phyloP scores from a whole-genome alignment of 2,888 invertebrate genomes.

The Formica aserva region DNA sequence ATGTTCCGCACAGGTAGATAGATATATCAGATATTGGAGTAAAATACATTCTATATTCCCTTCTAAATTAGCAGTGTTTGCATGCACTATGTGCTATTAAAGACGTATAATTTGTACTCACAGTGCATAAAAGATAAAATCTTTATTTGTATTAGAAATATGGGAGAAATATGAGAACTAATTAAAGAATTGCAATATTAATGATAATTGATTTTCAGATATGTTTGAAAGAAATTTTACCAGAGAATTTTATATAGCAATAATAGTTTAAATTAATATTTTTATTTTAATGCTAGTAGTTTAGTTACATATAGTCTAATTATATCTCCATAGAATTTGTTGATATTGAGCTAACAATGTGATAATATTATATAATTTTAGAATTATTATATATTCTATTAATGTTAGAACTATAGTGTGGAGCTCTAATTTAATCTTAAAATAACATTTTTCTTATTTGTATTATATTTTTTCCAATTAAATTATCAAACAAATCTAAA shows the following conservation, averaged over 20 bases:
- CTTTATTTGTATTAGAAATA: neutral
- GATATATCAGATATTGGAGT: conserved; percentile 6
- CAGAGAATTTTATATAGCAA: neutral
- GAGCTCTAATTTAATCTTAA: neutral
- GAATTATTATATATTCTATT: neutral
- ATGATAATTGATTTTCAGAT: neutral
- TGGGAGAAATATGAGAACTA: neutral
- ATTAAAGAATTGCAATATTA: neutral
- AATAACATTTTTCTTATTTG: neutral
- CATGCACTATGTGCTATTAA: neutral
- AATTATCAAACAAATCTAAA: neutral
- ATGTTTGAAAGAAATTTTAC: neutral
- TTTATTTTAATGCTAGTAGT: neutral
- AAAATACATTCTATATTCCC: neutral
- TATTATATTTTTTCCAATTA: neutral
- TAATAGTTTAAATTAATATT: neutral
- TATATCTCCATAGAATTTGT: neutral
- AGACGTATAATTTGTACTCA: neutral
- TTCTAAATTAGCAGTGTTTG: neutral
- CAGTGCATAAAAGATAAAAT: neutral
- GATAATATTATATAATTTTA: neutral
- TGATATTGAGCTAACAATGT: neutral
- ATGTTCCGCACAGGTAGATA: neutral
- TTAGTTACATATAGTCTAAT: neutral
- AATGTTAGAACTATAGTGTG: neutral